Conservation (phyloP, 2,797 vertebrate species). For the Geotria australis region DNA sequence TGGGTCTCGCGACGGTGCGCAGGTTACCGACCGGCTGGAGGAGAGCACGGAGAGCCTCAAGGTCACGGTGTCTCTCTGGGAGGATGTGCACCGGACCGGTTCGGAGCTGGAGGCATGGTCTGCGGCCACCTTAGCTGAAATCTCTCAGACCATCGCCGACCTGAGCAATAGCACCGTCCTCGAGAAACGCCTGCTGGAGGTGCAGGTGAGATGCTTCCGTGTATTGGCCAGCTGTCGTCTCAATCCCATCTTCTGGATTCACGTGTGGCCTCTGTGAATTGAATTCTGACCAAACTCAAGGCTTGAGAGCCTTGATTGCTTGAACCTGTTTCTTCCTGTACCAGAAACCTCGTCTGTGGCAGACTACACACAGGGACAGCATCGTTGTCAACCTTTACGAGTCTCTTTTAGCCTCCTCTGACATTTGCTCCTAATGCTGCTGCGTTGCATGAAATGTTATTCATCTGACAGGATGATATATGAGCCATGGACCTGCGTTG, state of each 20-base stretch:
- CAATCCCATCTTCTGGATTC: too few relatives aligned
- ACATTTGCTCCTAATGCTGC: too few relatives aligned
- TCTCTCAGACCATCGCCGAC: slow-evolving; percentile 24
- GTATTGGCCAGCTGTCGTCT: too few relatives aligned
- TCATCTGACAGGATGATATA: too few relatives aligned
- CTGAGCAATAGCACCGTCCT: slow-evolving; percentile 25
- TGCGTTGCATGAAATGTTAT: too few relatives aligned
- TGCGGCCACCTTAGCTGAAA: slow-evolving; percentile 19
- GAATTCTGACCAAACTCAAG: too few relatives aligned
- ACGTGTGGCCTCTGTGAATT: too few relatives aligned
- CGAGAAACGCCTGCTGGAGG: slow-evolving; percentile 25
- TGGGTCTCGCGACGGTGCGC: not conserved
- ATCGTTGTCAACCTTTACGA: too few relatives aligned
- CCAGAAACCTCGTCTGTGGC: not conserved
- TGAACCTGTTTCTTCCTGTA: not conserved
- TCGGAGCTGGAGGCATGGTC: slow-evolving; percentile 53
- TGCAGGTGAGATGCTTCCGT: slow-evolving; percentile 26
- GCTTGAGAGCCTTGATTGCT: too few relatives aligned
- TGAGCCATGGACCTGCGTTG: not conserved
- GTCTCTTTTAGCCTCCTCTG: too few relatives aligned
- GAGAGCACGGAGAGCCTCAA: slow-evolving; percentile 32
- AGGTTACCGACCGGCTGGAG: slow-evolving; percentile 55
- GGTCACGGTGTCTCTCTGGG: slow-evolving; percentile 32
- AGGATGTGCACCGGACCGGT: slow-evolving; percentile 32
- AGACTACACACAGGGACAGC: too few relatives aligned